These are phyloP conservation scores for Cyanoderma ruficeps DNA, from an alignment of 2,113 vertebrate species.

Conservation along the genomic window DNA sequence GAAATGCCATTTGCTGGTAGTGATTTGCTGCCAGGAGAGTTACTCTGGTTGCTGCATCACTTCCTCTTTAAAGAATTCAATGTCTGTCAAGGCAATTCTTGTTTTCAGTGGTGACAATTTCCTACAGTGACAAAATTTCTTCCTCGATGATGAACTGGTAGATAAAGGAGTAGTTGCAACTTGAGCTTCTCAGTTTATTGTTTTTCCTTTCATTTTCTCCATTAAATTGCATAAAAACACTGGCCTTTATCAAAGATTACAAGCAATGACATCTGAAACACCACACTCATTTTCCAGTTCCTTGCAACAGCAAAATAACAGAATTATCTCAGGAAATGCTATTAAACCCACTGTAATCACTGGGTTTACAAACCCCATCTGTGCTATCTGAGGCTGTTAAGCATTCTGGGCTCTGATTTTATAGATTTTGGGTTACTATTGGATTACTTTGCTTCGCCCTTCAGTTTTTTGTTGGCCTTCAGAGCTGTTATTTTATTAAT, in stretches of 20 bases:
- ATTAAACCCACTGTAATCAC: background rate
- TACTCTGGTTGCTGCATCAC: background rate
- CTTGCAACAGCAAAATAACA: background rate
- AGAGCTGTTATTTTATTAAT: background rate
- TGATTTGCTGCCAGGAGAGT: background rate
- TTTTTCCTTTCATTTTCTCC: background rate
- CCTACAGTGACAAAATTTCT: background rate
- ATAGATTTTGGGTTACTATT: background rate
- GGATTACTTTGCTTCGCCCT: background rate
- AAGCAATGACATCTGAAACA: background rate
- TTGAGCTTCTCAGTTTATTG: background rate
- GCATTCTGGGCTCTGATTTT: background rate
- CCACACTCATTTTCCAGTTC: background rate
- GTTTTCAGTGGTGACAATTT: background rate
- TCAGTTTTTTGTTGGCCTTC: background rate
- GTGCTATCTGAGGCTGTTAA: background rate
- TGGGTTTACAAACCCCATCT: background rate
- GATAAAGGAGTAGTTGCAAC: background rate
- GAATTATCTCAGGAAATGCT: slow-evolving; percentile 21
- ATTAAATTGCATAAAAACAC: background rate
- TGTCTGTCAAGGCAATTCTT: background rate
- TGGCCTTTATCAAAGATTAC: background rate
- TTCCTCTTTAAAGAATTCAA: background rate
- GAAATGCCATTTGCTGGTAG: background rate
- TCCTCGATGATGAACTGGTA: background rate